Conservation (phyloP, 2,113 vertebrate species). For the Colius striatus region DNA sequence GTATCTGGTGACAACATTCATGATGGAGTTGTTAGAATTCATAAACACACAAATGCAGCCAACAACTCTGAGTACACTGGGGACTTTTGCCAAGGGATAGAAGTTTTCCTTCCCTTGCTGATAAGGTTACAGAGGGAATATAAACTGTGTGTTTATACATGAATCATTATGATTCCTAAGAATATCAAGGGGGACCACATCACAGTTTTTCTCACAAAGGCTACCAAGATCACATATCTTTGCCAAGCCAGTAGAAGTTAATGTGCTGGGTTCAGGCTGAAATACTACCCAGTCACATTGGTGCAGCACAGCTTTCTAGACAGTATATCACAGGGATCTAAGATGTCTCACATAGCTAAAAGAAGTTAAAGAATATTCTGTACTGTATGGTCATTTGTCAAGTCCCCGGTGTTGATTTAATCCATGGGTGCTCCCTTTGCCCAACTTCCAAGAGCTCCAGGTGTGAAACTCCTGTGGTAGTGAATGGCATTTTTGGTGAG, state of each 20-base stretch:
- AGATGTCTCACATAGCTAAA: background rate
- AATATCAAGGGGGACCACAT: background rate
- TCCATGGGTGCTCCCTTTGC: background rate
- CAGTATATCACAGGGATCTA: background rate
- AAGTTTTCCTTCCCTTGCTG: slow-evolving; percentile 52
- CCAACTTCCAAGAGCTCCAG: background rate
- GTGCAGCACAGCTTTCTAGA: background rate
- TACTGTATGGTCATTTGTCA: background rate
- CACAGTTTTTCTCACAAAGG: background rate
- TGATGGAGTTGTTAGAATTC: slow-evolving; percentile 37
- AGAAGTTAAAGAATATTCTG: background rate
- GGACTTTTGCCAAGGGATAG: slow-evolving; percentile 27
- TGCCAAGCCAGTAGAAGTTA: background rate
- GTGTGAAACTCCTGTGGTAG: background rate
- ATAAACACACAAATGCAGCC: slow-evolving; percentile 34
- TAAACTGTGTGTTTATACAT: slow-evolving; percentile 11
- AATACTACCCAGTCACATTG: accelerated
- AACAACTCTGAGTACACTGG: slow-evolving; percentile 29
- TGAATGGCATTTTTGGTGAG: background rate
- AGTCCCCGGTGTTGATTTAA: background rate
- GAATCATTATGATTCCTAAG: slow-evolving; percentile 33
- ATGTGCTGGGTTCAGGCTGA: background rate
- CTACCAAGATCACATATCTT: background rate
- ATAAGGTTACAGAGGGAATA: slow-evolving; percentile 30
- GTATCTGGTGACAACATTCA: slow-evolving; percentile 27